Evolutionary conservation across 2,797 vertebrate species (phyloP), one percentile per base, ranked within the genome.

Genomic region (Spinibarbus caldwelli): DNA sequence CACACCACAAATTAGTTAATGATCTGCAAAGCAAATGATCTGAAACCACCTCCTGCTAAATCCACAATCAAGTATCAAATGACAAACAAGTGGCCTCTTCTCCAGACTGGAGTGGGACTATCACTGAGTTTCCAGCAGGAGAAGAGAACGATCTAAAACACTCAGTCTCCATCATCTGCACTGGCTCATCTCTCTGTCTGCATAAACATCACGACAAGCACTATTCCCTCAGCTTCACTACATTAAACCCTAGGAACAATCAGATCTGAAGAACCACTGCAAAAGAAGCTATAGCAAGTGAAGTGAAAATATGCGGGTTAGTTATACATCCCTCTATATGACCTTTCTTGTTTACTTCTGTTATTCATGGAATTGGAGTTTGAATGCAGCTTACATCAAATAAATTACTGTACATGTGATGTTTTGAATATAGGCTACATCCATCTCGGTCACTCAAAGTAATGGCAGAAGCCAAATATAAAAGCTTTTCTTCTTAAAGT

Each of bases 61-160:
- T 92, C 89, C 88, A 67, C 82, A 12, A 87, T 86, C 89, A 85
- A 87, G 88, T 89, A 90, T 91, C 88, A 78, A 68, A 66, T 85
- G 71, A 80, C 80, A 73, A 84, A 88, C 64, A 66, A 85, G 62
- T 49, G 34, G 47, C 62, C 76, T 78, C 80, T 43, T 75, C 86
- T 83, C 82, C 49, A 75, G 80, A 88, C 83, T 70, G 83, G 45
- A 47, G 45, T 47, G 45, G 45, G 67, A 73, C 52, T 73, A 83
- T 68, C 29, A 29, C 78, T 52, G 67, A 68, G 73, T 11, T 84
- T 88, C 70, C 88, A 83, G 86, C 85, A 87, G 75, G 86, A 81
- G 66, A 14, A 54, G 89, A 92, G 93, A 86, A 54, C 83, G 89
- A 66, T 90, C 31, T 94, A 93, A 95, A 94, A 84, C 88, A 85